Percentiles rank a stretch among this genome's conserved stretches.
phyloP scores from a whole-genome alignment of 2,113 vertebrate species.

The Lethenteron reissneri region DNA sequence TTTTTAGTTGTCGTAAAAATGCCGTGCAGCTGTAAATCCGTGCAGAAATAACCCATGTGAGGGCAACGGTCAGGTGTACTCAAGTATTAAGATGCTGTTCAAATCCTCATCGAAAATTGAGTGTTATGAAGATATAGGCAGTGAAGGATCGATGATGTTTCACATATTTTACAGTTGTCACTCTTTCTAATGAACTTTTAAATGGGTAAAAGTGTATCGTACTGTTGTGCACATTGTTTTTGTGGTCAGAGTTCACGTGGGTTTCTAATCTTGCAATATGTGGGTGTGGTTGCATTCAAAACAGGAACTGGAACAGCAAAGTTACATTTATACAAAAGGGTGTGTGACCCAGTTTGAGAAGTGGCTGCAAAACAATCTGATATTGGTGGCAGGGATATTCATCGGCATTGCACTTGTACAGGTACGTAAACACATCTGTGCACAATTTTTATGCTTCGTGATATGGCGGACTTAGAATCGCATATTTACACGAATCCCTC shows the following conservation, averaged over 20 bases:
- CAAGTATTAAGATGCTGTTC: no score
- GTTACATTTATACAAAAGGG: conserved; percentile 54
- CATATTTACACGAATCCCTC: not conserved
- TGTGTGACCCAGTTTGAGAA: conserved; percentile 75
- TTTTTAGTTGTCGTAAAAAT: no score
- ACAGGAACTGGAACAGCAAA: conserved; percentile 49
- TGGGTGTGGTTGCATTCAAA: conserved; percentile 1
- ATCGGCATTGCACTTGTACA: conserved; percentile 61
- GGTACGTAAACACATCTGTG: conserved; percentile 18
- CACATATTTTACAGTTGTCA: not conserved
- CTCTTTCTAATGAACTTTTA: not conserved
- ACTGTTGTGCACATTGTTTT: not conserved
- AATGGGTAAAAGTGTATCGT: not conserved
- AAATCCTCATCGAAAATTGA: no score
- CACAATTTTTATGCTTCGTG: not conserved
- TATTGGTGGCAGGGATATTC: conserved; percentile 49
- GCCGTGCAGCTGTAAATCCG: no score
- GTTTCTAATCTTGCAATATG: conserved; percentile 1
- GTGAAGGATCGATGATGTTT: not conserved
- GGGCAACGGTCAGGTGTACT: no score
- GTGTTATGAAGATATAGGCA: not conserved
- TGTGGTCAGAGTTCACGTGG: not conserved
- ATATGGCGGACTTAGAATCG: not conserved
- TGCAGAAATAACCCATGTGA: no score
- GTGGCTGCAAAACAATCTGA: conserved; percentile 67